Conservation (phyloP, 2,113 vertebrate species). For the Pangasianodon gigas region DNA sequence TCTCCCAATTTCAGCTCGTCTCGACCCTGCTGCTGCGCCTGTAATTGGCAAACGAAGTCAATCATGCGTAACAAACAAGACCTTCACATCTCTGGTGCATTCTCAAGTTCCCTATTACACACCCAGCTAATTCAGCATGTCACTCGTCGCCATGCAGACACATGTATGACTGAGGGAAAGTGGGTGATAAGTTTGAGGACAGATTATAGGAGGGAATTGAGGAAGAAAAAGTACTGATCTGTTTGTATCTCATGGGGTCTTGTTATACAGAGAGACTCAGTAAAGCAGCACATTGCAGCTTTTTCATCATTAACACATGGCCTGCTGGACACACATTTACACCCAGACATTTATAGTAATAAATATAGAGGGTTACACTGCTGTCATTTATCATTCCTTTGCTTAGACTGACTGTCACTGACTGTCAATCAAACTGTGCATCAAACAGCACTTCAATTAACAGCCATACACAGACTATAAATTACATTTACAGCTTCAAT, state of each 20-base stretch:
- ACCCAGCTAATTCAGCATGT: slow-evolving; percentile 23
- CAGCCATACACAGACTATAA: background rate
- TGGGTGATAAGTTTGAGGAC: background rate
- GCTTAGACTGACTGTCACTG: background rate
- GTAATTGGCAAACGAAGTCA: slow-evolving; percentile 47
- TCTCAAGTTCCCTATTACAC: slow-evolving; percentile 15
- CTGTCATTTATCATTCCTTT: background rate
- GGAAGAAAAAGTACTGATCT: background rate
- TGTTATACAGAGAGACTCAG: background rate
- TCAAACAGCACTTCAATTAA: background rate
- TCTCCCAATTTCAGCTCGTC: slow-evolving; percentile 28
- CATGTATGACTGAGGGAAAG: background rate
- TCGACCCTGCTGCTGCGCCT: background rate
- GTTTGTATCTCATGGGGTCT: slow-evolving; percentile 9
- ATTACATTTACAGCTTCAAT: background rate
- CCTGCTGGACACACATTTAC: background rate
- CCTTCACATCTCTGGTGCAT: background rate
- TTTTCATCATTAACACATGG: background rate
- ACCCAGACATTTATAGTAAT: background rate
- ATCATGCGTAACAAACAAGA: slow-evolving; percentile 39
- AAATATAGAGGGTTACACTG: background rate
- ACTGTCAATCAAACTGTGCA: background rate
- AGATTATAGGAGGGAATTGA: background rate
- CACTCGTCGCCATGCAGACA: background rate
- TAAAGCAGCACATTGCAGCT: background rate